Conservation (phyloP, 2,113 vertebrate species). For the Phodopus roborovskii region DNA sequence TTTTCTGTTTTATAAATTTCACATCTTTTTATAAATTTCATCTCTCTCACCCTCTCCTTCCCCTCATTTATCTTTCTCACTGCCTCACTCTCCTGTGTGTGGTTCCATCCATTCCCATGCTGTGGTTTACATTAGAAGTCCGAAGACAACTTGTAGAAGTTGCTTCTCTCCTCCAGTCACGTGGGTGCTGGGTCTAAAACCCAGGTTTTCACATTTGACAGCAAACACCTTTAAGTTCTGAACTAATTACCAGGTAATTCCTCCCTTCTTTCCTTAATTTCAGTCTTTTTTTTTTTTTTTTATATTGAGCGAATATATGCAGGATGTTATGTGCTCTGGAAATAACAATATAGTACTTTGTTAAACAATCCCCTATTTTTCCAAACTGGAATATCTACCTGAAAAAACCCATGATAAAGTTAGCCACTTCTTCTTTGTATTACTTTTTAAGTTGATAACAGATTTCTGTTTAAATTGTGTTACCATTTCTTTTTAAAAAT, state of each 20-base stretch:
- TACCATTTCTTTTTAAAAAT: background rate
- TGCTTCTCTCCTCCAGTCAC: background rate
- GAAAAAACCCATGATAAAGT: background rate
- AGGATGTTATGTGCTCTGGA: background rate
- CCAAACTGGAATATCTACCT: background rate
- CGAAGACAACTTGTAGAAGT: background rate
- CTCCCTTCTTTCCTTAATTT: background rate
- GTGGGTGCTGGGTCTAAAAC: background rate
- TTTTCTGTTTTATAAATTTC: background rate
- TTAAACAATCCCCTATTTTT: background rate
- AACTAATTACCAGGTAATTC: background rate
- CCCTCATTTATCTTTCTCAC: too few species aligned
- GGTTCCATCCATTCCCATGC: background rate
- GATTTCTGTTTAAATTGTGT: background rate
- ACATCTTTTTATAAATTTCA: background rate
- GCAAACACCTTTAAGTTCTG: background rate
- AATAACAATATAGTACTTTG: background rate
- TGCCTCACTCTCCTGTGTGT: background rate
- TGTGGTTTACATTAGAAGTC: background rate
- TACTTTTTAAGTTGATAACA: background rate
- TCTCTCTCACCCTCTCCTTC: background rate
- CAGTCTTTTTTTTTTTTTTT: background rate
- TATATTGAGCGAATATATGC: background rate
- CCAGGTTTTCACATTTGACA: background rate
- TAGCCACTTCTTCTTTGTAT: background rate